Conservation (phyloP, 2,113 vertebrate genomes). For the Deroptyus accipitrinus region DNA sequence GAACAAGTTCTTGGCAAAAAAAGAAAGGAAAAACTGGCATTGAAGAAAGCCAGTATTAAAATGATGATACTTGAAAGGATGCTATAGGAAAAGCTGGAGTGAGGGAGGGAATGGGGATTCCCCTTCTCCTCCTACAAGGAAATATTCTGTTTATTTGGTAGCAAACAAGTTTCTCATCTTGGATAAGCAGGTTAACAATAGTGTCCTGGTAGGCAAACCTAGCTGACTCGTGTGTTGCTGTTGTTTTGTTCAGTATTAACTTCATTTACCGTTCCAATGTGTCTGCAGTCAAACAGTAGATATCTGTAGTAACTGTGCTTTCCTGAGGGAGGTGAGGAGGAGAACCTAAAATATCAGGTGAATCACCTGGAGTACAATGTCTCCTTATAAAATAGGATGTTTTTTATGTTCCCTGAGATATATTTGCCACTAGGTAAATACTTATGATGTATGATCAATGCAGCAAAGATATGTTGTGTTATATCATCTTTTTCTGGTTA, state of each 20-base stretch:
- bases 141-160: background rate
- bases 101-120: background rate
- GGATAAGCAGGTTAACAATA: background rate
- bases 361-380: background rate
- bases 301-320: background rate
- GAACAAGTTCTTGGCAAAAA: conserved; percentile 25
- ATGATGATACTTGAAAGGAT: background rate
- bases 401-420: background rate
- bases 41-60: background rate
- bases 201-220: background rate
- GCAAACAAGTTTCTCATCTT: background rate
- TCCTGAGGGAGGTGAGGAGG: background rate
- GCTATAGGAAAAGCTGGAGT: background rate
- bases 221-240: background rate
- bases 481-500: background rate
- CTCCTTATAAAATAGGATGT: background rate
- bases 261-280: background rate
- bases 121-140: background rate
- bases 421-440: background rate
- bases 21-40: background rate
- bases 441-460: background rate
- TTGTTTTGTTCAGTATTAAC: background rate
- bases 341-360: background rate
- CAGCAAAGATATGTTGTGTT: background rate
- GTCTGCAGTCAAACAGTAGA: background rate